phyloP scores from a whole-genome alignment of 2,888 invertebrate genomes.

The Ethmia dodecea region DNA sequence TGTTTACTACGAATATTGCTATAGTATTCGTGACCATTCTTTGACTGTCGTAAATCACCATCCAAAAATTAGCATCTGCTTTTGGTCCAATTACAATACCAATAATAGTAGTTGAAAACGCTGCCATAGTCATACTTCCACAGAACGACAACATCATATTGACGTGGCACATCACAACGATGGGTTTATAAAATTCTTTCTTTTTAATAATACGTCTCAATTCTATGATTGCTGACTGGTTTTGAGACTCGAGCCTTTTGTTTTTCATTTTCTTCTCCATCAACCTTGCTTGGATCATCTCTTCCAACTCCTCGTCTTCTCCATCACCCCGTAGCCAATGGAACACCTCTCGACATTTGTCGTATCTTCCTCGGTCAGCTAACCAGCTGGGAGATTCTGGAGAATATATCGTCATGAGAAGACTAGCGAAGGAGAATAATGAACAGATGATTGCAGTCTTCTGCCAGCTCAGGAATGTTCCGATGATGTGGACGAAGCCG shows the following conservation, averaged over 20 bases:
- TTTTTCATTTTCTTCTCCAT: slow-evolving; percentile 6
- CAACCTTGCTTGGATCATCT: slow-evolving; percentile 43
- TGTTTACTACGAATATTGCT: slow-evolving; percentile 79
- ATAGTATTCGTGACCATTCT: slow-evolving; percentile 76
- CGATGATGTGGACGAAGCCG: slow-evolving; percentile 78
- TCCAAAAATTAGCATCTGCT: slow-evolving; percentile 79
- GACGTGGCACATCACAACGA: slow-evolving; percentile 76
- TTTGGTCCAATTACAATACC: slow-evolving; percentile 71
- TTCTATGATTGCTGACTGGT: no score
- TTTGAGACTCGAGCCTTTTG: no score
- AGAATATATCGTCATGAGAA: slow-evolving; percentile 47
- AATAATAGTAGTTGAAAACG: slow-evolving; percentile 81
- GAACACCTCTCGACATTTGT: slow-evolving; percentile 74
- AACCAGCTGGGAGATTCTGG: slow-evolving; percentile 84
- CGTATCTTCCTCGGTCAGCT: slow-evolving; percentile 66
- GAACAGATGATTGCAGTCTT: slow-evolving; percentile 66
- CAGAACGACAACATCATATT: slow-evolving; percentile 80
- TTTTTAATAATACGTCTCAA: slow-evolving; percentile 8
- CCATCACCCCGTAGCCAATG: slow-evolving; percentile 75
- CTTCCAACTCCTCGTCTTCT: slow-evolving; percentile 52
- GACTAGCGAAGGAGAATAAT: slow-evolving; percentile 55
- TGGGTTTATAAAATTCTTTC: slow-evolving; percentile 74
- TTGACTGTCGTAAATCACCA: slow-evolving; percentile 79
- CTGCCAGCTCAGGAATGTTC: slow-evolving; percentile 77
- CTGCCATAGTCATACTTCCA: slow-evolving; percentile 81